Evolutionary conservation across 2,113 vertebrate species (phyloP).

Genomic region (Atlantisia rogersi): DNA sequence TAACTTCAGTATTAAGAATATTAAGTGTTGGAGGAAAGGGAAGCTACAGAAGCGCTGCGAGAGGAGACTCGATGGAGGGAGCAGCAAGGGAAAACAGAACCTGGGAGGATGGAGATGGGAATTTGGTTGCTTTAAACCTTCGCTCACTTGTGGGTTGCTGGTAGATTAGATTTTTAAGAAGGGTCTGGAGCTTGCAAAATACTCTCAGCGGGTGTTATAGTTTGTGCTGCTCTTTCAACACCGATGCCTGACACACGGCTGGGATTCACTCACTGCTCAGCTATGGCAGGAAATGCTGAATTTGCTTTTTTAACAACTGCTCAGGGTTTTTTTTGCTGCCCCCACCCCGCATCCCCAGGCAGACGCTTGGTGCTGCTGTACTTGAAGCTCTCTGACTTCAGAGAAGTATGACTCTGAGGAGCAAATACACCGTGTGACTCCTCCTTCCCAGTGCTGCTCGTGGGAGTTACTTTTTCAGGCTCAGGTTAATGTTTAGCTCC

Average conservation of each 20-base stretch:
- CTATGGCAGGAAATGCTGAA: neutral
- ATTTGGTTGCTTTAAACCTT: neutral
- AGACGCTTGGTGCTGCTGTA: neutral
- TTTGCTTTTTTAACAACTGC: neutral
- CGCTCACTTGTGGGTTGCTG: rapidly evolving
- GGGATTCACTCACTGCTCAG: neutral
- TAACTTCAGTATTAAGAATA: neutral
- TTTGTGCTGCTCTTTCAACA: conserved; percentile 6
- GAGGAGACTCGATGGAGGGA: neutral
- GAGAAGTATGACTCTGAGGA: rapidly evolving
- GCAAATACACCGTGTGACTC: rapidly evolving
- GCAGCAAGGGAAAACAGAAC: neutral
- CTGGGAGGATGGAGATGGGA: neutral
- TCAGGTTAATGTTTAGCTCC: neutral
- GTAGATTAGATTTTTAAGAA: neutral
- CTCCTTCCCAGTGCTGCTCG: neutral
- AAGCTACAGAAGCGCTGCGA: neutral
- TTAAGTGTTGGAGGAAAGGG: neutral
- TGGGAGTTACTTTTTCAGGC: neutral
- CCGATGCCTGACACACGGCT: neutral
- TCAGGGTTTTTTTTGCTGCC: rapidly evolving
- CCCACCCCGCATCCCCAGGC: neutral
- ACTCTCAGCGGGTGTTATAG: neutral
- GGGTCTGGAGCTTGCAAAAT: neutral
- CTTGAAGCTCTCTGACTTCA: neutral